A percentile compares a stretch with the other conserved stretches of the same genome.
Conservation (phyloP, 2,113 vertebrate genomes). For the Donacobius atricapilla region DNA sequence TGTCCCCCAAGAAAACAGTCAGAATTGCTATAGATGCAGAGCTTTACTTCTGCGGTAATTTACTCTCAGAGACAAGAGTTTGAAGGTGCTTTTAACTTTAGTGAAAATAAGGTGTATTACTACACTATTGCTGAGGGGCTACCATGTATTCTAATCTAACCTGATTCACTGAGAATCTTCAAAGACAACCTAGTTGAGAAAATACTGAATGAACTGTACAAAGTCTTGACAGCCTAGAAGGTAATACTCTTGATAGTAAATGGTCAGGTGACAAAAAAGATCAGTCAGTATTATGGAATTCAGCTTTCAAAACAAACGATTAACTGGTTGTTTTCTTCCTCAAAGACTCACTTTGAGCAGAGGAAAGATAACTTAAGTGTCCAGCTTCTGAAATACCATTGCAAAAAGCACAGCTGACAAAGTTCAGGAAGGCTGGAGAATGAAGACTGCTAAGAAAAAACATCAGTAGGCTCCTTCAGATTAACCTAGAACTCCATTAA, state of each 20-base stretch:
- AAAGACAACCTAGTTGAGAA: neutral
- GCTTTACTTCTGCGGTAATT: neutral
- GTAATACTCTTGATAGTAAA: neutral
- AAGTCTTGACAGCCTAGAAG: neutral
- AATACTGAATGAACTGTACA: neutral
- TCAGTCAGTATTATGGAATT: neutral
- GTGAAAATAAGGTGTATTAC: neutral
- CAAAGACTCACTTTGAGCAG: neutral
- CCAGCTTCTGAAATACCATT: neutral
- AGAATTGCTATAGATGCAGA: neutral
- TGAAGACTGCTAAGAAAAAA: neutral
- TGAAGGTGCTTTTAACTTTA: neutral
- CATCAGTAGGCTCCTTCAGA: neutral
- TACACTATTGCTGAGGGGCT: rapidly evolving
- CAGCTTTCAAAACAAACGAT: neutral
- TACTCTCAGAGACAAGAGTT: neutral
- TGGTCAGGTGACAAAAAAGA: neutral
- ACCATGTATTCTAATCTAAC: neutral
- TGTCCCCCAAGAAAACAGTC: neutral
- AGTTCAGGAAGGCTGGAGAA: neutral
- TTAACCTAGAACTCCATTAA: neutral
- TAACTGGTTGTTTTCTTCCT: neutral
- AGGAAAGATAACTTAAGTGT: neutral
- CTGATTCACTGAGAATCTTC: neutral
- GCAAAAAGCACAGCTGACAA: neutral